Base-by-base conservation (phyloP, 2,113 vertebrate species). In the Chaenocephalus aceratus region DNA sequence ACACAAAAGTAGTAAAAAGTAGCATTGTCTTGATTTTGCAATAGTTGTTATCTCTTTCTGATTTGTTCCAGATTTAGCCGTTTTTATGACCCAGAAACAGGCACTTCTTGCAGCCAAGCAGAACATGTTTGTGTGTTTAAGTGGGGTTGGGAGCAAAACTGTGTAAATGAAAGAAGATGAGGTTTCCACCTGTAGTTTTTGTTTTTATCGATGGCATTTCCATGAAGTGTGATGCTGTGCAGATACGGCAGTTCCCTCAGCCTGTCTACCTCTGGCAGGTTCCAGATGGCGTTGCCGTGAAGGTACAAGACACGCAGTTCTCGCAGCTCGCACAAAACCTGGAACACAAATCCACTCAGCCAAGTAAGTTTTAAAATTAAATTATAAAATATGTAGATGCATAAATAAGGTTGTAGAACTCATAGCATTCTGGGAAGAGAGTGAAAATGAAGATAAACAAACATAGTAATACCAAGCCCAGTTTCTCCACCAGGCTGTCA, bases 171-270 rank as follows among this genome's bases (percentile, higher is more conserved):
- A 52, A 57, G n/a, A 60, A 49, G 61, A 48, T 18, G 0, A 60
- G 52, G 57, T 82, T 21, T 4, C 18, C 84, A 97, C 97, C 96
- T 96, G 87, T 96, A 97, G 26, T 92, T 91, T 26, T 80, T 93
- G 70, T 91, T 74, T 36, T 64, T 89, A 70, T 96, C 95, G 0
- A 96, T 88, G 46, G 82, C 60, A 84, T 96, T 97, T 21, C 96
- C 96, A 1, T 97, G 96, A 15, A 97, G 89, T 0, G 95, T 96
- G 59, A 97, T 83, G 56, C 92, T 95, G 64, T 95, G 93, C 46
- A 96, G 93, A 75, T 84, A 77, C 3, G 91, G 93, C 54, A 97
- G 86, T 7, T 62, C 63, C 0, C 85, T 88, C 68, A 97, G 84
- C 51, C 94, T 94, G 81, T 95, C 91, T 56, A 96, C 94, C 18